Base-by-base conservation (phyloP, 2,797 vertebrate genomes). In the Nannoperca australis region DNA sequence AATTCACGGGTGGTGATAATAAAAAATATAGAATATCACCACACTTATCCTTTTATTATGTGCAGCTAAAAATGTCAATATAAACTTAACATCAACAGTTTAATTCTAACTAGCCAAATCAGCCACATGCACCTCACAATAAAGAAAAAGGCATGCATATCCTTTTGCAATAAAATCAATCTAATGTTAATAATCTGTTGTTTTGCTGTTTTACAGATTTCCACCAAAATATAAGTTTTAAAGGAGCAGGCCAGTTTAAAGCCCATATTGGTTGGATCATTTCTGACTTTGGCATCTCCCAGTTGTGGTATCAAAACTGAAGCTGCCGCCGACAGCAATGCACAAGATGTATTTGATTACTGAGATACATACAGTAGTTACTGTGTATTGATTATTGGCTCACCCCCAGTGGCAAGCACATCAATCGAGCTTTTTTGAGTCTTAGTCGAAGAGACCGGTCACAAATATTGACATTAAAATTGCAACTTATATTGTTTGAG, bases 351-450 rank as follows among this genome's bases (percentile, higher is more conserved):
- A 50, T 50, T 50, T 50, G 49, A 50, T 50, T n/a, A 22, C 45
- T 47, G 45, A 47, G 18, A 18, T 49, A 49, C 49, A 22, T 12
- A 50, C n/a, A 70, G 51, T 70, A 63, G 54, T 72, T 77, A 50
- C 34, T 61, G n/a, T 62, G 51, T 38, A 61, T 73, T 79, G 58
- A 74, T 69, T 71, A 67, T 78, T 70, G 24, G 30, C n/a, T 81
- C 50, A 65, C 13, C 5, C 70, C 32, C 55, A 61, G 55, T 66
- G 70, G 65, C 42, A 58, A 66, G 9, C 30, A 76, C 69, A 60
- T 79, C 62, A 75, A 12, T 83, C 51, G 34, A 50, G 45, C 32
- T 53, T 61, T 71, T 56, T 27, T 47, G 18, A 27, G 18, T 30
- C 49, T 63, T 13, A 38, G 24, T 68, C 15, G 0, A 66, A 71